phyloP scores from a whole-genome alignment of 2,888 invertebrate species.

The Epirrhoe alternata region DNA sequence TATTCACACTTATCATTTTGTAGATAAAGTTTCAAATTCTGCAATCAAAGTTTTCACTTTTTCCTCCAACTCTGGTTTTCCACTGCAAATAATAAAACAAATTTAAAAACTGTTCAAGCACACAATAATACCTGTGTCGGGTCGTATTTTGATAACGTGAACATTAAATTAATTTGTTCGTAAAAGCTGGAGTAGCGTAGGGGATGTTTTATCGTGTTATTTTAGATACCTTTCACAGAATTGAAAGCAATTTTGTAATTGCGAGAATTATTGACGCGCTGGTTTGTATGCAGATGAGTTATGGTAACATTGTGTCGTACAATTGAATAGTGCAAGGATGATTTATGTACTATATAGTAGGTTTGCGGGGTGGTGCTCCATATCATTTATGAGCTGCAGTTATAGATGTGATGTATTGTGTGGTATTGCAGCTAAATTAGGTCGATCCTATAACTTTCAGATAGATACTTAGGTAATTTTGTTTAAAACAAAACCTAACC shows the following conservation, averaged over 20 bases:
- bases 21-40: constrained; percentile 49
- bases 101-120: no score
- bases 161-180: background rate
- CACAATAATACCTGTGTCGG: no score
- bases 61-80: constrained; percentile 54
- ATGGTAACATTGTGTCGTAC: constrained; percentile 19
- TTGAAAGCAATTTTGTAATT: constrained; percentile 16
- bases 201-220: background rate
- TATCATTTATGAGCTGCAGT: constrained; percentile 25
- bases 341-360: constrained; percentile 25
- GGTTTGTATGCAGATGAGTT: constrained; percentile 25
- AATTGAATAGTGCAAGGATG: constrained; percentile 31
- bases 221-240: background rate
- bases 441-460: constrained; percentile 4
- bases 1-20: constrained; percentile 40
- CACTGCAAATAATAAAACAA: constrained; percentile 50
- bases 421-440: constrained; percentile 17
- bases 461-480: no score
- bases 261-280: constrained; percentile 12
- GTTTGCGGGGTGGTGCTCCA: constrained; percentile 15
- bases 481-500: no score
- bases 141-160: no score
- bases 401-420: constrained; percentile 23
- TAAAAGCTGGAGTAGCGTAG: background rate
- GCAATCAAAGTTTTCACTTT: constrained; percentile 51